phyloP scores from a whole-genome alignment of 35 echinoderm and acorn worm genomes.

The Stichopus chloronotus region DNA sequence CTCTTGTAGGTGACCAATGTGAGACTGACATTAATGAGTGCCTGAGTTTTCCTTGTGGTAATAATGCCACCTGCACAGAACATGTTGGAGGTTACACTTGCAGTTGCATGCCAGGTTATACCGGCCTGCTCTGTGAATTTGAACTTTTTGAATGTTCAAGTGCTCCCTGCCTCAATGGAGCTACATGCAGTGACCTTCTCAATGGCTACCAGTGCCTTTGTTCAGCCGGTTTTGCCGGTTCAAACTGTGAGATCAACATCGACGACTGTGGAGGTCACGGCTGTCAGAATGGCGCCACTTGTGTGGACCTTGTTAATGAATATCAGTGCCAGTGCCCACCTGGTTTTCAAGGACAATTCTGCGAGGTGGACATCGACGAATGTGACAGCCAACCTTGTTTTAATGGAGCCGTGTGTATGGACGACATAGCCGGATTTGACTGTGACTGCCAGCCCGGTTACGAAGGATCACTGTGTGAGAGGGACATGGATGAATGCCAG shows the following conservation, averaged over 20 bases:
- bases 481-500: constrained; percentile 60
- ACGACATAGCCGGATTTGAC: constrained; percentile 40
- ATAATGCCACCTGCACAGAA: constrained; percentile 66
- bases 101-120: constrained; percentile 60
- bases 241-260: constrained; percentile 68
- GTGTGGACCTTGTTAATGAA: constrained; percentile 50
- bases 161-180: constrained; percentile 66
- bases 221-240: constrained; percentile 53
- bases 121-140: constrained; percentile 39
- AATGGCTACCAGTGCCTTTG: constrained; percentile 68
- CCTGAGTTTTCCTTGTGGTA: constrained; percentile 56
- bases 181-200: constrained; percentile 51
- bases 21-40: constrained; percentile 74
- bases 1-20: constrained; percentile 46
- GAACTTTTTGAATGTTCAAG: constrained; percentile 66
- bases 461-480: constrained; percentile 57
- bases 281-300: constrained; percentile 56
- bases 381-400: constrained; percentile 68
- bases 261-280: constrained; percentile 55
- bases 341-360: constrained; percentile 64
- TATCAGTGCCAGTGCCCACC: constrained; percentile 68
- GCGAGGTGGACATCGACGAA: constrained; percentile 68
- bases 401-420: constrained; percentile 66
- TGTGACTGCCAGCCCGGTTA: constrained; percentile 69
- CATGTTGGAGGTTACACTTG: constrained; percentile 49